A percentile compares a stretch with the other conserved stretches of the same genome.
Evolutionary conservation across 2,797 vertebrate genomes (phyloP).

Genomic region (Notolepis coatsorum): DNA sequence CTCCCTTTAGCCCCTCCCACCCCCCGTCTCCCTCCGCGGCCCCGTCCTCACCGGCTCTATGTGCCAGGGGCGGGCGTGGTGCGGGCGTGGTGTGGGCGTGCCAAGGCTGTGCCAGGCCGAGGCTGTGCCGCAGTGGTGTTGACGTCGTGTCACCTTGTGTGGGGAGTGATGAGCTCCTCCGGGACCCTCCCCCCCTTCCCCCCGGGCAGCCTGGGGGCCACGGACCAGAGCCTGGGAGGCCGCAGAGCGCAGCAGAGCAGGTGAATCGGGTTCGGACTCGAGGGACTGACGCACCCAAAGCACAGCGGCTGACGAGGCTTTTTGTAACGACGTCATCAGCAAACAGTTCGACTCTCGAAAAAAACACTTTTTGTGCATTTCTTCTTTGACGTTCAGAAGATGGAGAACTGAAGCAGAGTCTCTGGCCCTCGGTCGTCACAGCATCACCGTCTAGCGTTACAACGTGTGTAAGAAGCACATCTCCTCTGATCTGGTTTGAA

Average conservation of each 20-base stretch:
- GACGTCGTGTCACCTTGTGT: constrained; percentile 15
- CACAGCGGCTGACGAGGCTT: constrained; percentile 66
- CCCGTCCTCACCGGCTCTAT: constrained; percentile 37
- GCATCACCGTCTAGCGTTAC: too few species aligned
- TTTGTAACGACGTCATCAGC: constrained; percentile 62
- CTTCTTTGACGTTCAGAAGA: constrained; percentile 25
- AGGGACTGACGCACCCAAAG: constrained; percentile 66
- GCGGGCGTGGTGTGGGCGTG: constrained; percentile 16
- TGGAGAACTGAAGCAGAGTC: background rate
- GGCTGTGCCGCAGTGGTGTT: background rate
- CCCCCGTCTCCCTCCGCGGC: constrained; percentile 62
- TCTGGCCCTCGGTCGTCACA: background rate
- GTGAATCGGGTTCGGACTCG: constrained; percentile 47
- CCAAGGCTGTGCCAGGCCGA: constrained; percentile 15
- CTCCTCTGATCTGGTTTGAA: too few species aligned
- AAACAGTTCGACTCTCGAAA: constrained; percentile 48
- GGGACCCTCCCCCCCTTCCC: constrained; percentile 16
- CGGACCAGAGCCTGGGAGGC: constrained; percentile 22
- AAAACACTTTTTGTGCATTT: constrained; percentile 33
- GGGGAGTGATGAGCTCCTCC: constrained; percentile 22
- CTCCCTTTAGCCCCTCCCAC: constrained; percentile 72
- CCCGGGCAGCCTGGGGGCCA: constrained; percentile 8
- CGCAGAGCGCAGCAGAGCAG: constrained; percentile 38
- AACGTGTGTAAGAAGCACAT: too few species aligned
- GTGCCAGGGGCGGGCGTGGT: constrained; percentile 35